Percentiles rank a stretch among this genome's conserved stretches.
These are phyloP conservation scores for Carcina quercana DNA, from an alignment of 2,888 invertebrate species.

Conservation along the genomic window DNA sequence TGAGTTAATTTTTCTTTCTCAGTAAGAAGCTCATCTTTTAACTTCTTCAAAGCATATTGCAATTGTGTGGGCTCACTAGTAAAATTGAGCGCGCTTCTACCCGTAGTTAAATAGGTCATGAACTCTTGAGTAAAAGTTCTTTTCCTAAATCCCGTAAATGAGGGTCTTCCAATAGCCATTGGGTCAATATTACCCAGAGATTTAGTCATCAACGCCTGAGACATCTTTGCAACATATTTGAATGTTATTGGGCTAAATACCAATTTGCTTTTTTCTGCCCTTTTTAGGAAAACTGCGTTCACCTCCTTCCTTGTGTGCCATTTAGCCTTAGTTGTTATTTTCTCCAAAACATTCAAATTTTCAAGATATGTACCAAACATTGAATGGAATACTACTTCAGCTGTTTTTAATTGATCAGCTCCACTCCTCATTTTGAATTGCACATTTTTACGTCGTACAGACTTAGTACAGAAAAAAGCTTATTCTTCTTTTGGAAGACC, in stretches of 20 bases:
- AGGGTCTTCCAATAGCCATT: conserved; percentile 13
- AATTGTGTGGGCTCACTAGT: conserved; percentile 5
- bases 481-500: no score
- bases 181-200: conserved; percentile 19
- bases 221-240: conserved; percentile 16
- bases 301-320: conserved; percentile 12
- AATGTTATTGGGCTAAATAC: conserved; percentile 7
- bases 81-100: conserved; percentile 5
- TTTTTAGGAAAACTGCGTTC: conserved; percentile 12
- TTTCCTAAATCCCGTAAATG: conserved; percentile 13
- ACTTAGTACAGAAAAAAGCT: no score
- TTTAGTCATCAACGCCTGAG: conserved; percentile 16
- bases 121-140: conserved; percentile 10
- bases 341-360: conserved; percentile 6
- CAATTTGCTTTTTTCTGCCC: conserved; percentile 4
- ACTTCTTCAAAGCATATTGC: conserved; percentile 7
- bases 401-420: conserved; percentile 10
- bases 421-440: conserved; percentile 4
- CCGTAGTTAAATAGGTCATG: conserved; percentile 7
- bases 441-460: not conserved
- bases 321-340: conserved; percentile 8
- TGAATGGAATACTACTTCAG: conserved; percentile 16
- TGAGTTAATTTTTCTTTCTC: no score
- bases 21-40: conserved; percentile 6
- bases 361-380: conserved; percentile 20